A percentile compares a stretch with the other conserved stretches of the same genome.
Evolutionary conservation across 2,797 vertebrate species (phyloP).

Genomic region (Alectoris magna): DNA sequence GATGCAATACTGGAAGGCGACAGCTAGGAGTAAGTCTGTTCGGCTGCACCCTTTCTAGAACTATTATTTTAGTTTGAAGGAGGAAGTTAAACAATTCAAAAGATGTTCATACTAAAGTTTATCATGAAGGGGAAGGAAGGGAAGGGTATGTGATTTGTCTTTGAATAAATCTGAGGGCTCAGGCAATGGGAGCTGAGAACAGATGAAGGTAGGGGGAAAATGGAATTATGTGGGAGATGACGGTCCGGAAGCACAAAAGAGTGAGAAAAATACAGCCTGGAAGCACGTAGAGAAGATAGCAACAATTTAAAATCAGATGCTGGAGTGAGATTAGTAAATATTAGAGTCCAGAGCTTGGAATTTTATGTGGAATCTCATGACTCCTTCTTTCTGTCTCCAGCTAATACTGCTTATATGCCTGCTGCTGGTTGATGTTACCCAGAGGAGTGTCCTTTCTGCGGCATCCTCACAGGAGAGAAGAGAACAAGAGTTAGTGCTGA

Average conservation of each 20-base stretch:
- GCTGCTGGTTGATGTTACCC: not conserved
- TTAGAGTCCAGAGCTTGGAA: not conserved
- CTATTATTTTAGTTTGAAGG: not conserved
- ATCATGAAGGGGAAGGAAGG: not conserved
- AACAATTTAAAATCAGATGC: not conserved
- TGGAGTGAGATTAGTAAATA: not conserved
- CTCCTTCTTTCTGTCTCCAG: not conserved
- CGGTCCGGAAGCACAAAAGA: not conserved
- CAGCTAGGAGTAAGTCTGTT: not conserved
- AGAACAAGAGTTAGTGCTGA: not conserved
- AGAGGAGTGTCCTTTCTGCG: not conserved
- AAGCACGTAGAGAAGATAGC: not conserved
- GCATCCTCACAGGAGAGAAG: not conserved
- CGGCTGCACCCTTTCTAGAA: not conserved
- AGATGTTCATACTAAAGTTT: not conserved
- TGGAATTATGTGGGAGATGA: not conserved
- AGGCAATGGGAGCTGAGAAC: not conserved
- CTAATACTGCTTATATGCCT: not conserved
- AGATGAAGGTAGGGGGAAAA: not conserved
- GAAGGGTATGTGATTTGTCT: not conserved
- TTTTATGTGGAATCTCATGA: not conserved
- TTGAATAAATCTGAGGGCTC: not conserved
- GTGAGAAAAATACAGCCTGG: not conserved
- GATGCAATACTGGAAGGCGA: not conserved
- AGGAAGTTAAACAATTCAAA: not conserved